A percentile compares a stretch with the other conserved stretches of the same genome.
These are phyloP conservation scores for Eustalomyia histrio DNA, from an alignment of 2,888 invertebrate species.

Conservation along the genomic window DNA sequence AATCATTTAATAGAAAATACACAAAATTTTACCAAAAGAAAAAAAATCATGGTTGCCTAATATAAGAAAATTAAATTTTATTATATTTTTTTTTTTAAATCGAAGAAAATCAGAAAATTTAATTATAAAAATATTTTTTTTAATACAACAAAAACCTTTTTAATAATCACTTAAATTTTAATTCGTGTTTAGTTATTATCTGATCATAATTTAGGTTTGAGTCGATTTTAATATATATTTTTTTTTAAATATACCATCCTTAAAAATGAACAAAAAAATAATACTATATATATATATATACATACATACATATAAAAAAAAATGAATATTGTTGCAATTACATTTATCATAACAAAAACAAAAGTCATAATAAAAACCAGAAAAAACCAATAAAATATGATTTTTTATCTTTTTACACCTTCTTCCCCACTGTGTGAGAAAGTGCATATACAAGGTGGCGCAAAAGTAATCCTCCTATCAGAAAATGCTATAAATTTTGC, in stretches of 20 bases:
- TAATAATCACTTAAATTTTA: no score
- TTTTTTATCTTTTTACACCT: no score
- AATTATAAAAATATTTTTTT: not conserved
- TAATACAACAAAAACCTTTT: no score
- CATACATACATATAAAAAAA: not conserved
- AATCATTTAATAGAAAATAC: constrained; percentile 11
- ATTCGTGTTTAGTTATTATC: constrained; percentile 4
- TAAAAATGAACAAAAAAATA: constrained; percentile 9
- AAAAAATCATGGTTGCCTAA: constrained; percentile 41
- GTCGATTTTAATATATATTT: not conserved
- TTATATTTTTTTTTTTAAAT: constrained; percentile 5
- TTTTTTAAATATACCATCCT: not conserved
- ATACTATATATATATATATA: constrained; percentile 20
- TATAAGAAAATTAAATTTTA: constrained; percentile 5
- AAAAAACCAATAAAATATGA: not conserved
- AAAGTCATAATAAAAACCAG: constrained; percentile 21
- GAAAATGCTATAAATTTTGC: no score
- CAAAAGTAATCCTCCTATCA: no score
- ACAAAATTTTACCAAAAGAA: constrained; percentile 11
- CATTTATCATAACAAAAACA: constrained; percentile 26
- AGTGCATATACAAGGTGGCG: no score
- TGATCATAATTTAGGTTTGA: not conserved
- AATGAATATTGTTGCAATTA: constrained; percentile 47
- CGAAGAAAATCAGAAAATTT: not conserved
- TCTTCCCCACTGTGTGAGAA: no score